Conservation (phyloP, 1,140 invertebrate genomes). For the Drosophila trapezifrons region DNA sequence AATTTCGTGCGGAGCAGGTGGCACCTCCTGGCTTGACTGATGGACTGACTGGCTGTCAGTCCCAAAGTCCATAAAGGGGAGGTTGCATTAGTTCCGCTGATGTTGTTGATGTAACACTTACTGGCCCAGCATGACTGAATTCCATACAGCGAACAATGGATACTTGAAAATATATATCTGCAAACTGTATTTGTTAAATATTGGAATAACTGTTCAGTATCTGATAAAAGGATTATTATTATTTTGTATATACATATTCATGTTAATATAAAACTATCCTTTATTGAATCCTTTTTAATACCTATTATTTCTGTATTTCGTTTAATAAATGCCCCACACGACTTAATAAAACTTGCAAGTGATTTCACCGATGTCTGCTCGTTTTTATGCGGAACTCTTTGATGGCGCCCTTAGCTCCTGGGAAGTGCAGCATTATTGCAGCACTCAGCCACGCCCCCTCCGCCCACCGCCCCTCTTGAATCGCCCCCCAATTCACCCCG, state of each 20-base stretch:
- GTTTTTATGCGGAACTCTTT: constrained; percentile 31
- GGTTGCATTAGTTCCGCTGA: constrained; percentile 4
- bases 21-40: constrained; percentile 36
- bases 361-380: constrained; percentile 18
- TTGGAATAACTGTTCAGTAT: background rate
- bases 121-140: constrained; percentile 6
- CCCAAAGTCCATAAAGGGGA: constrained; percentile 17
- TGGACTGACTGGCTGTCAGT: constrained; percentile 29
- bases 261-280: background rate
- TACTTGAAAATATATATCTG: background rate
- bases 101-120: constrained; percentile 14
- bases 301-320: background rate
- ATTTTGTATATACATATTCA: too few species aligned
- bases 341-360: constrained; percentile 13
- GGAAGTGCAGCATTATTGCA: constrained; percentile 59
- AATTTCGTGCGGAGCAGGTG: constrained; percentile 57
- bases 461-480: background rate
- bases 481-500: background rate
- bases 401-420: constrained; percentile 28
- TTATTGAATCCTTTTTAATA: background rate
- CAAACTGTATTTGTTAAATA: background rate
- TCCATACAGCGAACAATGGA: constrained; percentile 8
- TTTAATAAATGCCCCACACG: constrained; percentile 2
- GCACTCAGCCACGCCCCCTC: constrained; percentile 1
- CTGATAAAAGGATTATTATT: background rate